These are phyloP conservation scores for Plecotus auritus DNA, from an alignment of 2,113 vertebrate species.

Conservation along the genomic window DNA sequence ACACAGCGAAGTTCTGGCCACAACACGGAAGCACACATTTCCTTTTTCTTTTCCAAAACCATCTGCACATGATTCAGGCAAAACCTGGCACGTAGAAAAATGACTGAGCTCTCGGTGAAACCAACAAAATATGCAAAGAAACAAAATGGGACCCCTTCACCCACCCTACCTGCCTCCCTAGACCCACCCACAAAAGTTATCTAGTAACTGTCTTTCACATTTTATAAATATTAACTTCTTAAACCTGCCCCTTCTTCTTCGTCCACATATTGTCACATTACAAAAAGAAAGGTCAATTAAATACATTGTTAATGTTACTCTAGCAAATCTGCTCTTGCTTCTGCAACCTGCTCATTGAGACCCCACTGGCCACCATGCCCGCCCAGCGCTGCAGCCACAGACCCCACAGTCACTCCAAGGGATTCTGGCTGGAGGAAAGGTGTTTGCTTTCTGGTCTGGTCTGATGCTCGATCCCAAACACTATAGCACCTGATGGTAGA, in stretches of 20 bases:
- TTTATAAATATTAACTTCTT: slow-evolving; percentile 91
- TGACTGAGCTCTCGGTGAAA: slow-evolving; percentile 79
- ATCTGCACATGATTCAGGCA: slow-evolving; percentile 82
- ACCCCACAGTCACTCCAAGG: slow-evolving; percentile 77
- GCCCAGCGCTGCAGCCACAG: not conserved
- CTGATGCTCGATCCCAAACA: slow-evolving; percentile 79
- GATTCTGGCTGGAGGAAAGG: slow-evolving; percentile 78
- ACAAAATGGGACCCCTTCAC: slow-evolving; percentile 61
- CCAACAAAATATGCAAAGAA: slow-evolving; percentile 77
- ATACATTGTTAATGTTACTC: slow-evolving; percentile 90
- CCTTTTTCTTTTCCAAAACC: slow-evolving; percentile 59
- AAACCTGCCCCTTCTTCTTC: slow-evolving; percentile 84
- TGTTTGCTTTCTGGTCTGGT: slow-evolving; percentile 78
- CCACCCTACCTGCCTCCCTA: slow-evolving; percentile 75
- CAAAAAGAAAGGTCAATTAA: slow-evolving; percentile 91
- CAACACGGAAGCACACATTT: slow-evolving; percentile 76
- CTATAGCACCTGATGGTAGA: slow-evolving; percentile 83
- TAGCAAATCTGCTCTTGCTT: slow-evolving; percentile 84
- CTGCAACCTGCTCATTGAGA: slow-evolving; percentile 72
- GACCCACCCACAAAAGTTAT: slow-evolving; percentile 80
- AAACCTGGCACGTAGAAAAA: slow-evolving; percentile 85
- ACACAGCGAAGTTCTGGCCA: slow-evolving; percentile 83
- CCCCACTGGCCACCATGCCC: not conserved
- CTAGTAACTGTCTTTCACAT: slow-evolving; percentile 88
- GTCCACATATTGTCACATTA: slow-evolving; percentile 88